phyloP scores from a whole-genome alignment of 2,888 invertebrate genomes.

The Tetheella fluctuosa region DNA sequence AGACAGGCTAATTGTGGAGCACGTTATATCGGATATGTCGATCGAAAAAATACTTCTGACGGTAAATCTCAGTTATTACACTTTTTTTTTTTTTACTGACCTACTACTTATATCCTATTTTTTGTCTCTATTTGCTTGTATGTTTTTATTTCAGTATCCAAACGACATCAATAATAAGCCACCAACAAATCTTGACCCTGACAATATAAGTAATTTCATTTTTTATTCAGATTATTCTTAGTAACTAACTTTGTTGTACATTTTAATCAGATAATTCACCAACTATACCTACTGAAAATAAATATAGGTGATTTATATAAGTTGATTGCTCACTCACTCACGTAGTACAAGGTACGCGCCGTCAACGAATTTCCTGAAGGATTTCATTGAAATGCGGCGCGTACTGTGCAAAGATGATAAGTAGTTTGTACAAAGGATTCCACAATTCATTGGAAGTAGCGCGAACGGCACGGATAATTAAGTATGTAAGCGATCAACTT shows the following conservation, averaged over 20 bases:
- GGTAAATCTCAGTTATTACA: slow-evolving; percentile 44
- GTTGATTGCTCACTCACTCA: too few species aligned
- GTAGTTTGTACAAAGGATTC: too few species aligned
- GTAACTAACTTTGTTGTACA: background rate
- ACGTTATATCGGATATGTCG: slow-evolving; percentile 51
- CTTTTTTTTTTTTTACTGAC: background rate
- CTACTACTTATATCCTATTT: background rate
- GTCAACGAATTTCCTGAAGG: too few species aligned
- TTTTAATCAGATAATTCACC: too few species aligned
- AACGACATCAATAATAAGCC: slow-evolving; percentile 28
- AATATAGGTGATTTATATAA: too few species aligned
- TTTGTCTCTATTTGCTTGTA: background rate
- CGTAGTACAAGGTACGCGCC: too few species aligned
- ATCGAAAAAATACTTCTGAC: slow-evolving; percentile 50
- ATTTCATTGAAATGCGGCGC: too few species aligned
- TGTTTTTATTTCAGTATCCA: slow-evolving; percentile 44
- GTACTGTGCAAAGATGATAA: too few species aligned
- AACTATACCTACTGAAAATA: too few species aligned
- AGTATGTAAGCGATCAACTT: too few species aligned
- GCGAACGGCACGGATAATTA: too few species aligned
- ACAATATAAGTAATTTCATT: slow-evolving; percentile 43
- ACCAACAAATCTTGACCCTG: slow-evolving; percentile 27
- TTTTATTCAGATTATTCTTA: slow-evolving; percentile 5
- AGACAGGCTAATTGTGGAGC: slow-evolving; percentile 54
- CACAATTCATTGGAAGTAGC: too few species aligned